Percentiles rank a stretch among this genome's conserved stretches.
Conservation (phyloP, 1,140 invertebrate genomes). For the Chymomyza costata region DNA sequence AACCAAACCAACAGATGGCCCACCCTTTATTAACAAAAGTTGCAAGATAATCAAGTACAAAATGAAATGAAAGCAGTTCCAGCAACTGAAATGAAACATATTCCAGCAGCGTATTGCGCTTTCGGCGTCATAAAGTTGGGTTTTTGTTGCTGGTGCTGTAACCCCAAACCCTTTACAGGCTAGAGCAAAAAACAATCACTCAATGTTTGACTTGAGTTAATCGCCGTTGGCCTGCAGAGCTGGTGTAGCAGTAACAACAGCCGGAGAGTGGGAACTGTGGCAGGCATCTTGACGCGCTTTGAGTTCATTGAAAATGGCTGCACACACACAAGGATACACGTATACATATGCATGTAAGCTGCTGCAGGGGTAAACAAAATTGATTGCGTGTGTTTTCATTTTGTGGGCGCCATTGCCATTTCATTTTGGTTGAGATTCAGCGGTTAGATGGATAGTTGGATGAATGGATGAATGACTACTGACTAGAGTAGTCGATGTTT, state of each 20-base stretch:
- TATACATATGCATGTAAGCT: not conserved
- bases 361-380: constrained; percentile 60
- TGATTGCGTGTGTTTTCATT: constrained; percentile 68
- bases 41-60: too few species aligned
- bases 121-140: too few species aligned
- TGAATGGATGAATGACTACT: constrained; percentile 26
- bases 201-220: constrained; percentile 70
- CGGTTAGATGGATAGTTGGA: constrained; percentile 12
- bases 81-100: too few species aligned
- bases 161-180: too few species aligned
- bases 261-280: constrained; percentile 40
- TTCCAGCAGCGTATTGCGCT: too few species aligned
- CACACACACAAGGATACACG: constrained; percentile 13
- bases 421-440: constrained; percentile 34
- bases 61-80: too few species aligned
- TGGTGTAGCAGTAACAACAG: constrained; percentile 18
- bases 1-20: too few species aligned
- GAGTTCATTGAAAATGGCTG: constrained; percentile 25
- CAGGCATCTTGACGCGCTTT: constrained; percentile 8
- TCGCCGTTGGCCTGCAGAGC: constrained; percentile 56
- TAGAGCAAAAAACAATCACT: constrained; percentile 70
- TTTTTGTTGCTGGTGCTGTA: too few species aligned
- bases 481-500: not conserved
- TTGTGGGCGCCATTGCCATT: constrained; percentile 53
- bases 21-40: too few species aligned